Evolutionary conservation across 1,140 invertebrate genomes (phyloP).

Genomic region (Bombus picipes): DNA sequence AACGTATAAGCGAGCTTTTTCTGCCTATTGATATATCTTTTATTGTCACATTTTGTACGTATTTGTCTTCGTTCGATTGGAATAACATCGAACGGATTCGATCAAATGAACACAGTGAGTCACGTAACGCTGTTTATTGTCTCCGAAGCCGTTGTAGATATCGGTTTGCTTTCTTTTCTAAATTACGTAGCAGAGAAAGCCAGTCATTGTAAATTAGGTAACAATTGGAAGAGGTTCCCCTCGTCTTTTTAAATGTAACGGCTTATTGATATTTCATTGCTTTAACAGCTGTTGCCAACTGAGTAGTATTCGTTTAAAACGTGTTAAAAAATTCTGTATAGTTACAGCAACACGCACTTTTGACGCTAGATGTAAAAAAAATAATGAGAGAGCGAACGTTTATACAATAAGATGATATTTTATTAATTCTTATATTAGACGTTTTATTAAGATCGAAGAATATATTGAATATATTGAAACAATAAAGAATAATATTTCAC

Average conservation of each 20-base stretch:
- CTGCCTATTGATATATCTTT: no score
- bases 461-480: no score
- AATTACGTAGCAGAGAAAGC: not conserved
- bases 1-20: not conserved
- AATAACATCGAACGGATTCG: not conserved
- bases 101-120: not conserved
- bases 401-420: no score
- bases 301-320: no score
- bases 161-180: not conserved
- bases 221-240: not conserved
- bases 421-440: no score
- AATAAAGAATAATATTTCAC: no score
- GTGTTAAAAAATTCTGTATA: no score
- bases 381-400: no score
- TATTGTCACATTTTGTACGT: not conserved
- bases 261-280: not conserved
- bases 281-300: no score
- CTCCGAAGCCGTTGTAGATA: not conserved
- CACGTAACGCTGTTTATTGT: not conserved
- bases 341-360: no score
- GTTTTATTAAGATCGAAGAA: no score
- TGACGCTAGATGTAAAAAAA: no score
- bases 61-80: not conserved
- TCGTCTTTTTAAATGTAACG: not conserved
- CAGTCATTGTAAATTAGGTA: not conserved